Evolutionary conservation across 2,797 vertebrate species (phyloP), one percentile per base, ranked within the genome.

Genomic region (Enteromius argenteus): DNA sequence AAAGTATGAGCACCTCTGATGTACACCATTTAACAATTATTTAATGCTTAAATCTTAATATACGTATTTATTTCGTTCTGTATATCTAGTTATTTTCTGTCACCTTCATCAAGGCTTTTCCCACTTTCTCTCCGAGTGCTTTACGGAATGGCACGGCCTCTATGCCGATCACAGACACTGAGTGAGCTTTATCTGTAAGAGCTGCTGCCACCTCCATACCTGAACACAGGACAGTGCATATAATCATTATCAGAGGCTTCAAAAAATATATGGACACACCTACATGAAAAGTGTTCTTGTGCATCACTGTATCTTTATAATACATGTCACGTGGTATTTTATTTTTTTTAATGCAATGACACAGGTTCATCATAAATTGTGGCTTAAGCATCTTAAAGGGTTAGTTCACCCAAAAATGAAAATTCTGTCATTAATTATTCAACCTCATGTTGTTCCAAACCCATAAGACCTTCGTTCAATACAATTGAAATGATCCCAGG

Each of bases 201-300:
- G 97, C 99, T 49, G 98, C 97, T 0, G 98, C 98, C 87, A 99
- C 98, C 89, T 99, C 98, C 98, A 99, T 99, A 79, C 98, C 98
- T 99, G 91, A 37, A 85, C 68, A 83, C 23, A 72, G 3, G 4
- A 78, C 8, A 68, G 11, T 15, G 75, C 32, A 49, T 37, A 23
- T 2, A 56, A 42, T 19, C 67, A 58, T 19, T 30, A 19, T 23
- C 30, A 32, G 46, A 51, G 15, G 23, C 1, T 0, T 5, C 27
- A 7, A 15, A 75, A 44, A 21, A 42, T 23, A 78, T 49, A 1
- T 46, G 4, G 17, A 78, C n/a, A 60, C 56, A 58, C 19, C 56
- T 58, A 23, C n/a, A 23, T 58, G 56, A n/a, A 56, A n/a, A 23
- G 10, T 58, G n/a, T 5, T n/a, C 56, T 58, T 11, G n/a, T 11